A percentile compares a stretch with the other conserved stretches of the same genome.
These are phyloP conservation scores for Drepana falcataria DNA, from an alignment of 2,888 invertebrate species.

Conservation along the genomic window DNA sequence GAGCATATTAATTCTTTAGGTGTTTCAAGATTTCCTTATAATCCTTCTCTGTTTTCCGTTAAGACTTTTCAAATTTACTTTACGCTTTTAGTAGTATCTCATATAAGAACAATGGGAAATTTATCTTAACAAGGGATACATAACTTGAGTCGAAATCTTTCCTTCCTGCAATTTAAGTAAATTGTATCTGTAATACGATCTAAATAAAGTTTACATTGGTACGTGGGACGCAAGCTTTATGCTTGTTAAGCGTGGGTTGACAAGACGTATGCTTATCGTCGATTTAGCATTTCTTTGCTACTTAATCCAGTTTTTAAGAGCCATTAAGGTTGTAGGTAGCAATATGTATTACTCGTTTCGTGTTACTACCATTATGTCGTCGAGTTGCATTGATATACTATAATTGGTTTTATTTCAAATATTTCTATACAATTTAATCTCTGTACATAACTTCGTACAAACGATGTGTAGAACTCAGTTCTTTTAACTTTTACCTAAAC, in stretches of 20 bases:
- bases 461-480: no score
- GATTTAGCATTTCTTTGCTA: slow-evolving; percentile 73
- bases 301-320: slow-evolving; percentile 72
- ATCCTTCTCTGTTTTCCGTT: not conserved
- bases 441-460: no score
- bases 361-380: slow-evolving; percentile 33
- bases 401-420: not conserved
- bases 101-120: slow-evolving; percentile 23
- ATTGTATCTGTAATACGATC: slow-evolving; percentile 22
- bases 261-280: slow-evolving; percentile 71
- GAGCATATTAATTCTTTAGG: no score
- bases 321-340: slow-evolving; percentile 70
- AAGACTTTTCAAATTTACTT: not conserved
- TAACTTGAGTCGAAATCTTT: slow-evolving; percentile 17
- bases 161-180: slow-evolving; percentile 5
- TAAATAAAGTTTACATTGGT: slow-evolving; percentile 32
- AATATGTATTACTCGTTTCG: slow-evolving; percentile 53
- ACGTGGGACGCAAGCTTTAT: slow-evolving; percentile 9
- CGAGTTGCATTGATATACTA: slow-evolving; percentile 22
- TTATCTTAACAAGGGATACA: slow-evolving; percentile 20
- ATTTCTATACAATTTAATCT: no score
- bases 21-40: not conserved
- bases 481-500: not conserved
- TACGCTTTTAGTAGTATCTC: not conserved
- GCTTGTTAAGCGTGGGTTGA: slow-evolving; percentile 56